Evolutionary conservation across 2,888 invertebrate genomes (phyloP).

Genomic region (Trypoxylon attenuatum): DNA sequence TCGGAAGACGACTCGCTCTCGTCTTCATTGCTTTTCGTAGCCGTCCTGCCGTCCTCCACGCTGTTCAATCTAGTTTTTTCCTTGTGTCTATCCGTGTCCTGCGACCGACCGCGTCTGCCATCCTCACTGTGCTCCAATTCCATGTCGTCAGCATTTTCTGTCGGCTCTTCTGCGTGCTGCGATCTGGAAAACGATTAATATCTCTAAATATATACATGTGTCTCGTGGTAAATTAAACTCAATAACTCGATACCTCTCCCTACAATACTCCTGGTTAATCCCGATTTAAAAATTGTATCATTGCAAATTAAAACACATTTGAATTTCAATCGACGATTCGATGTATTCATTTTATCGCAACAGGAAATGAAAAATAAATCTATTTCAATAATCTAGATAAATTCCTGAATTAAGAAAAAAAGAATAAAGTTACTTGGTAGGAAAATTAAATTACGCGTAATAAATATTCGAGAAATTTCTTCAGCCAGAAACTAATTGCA

Average conservation of each 20-base stretch:
- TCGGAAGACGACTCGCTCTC: background rate
- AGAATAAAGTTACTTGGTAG: background rate
- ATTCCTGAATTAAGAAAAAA: background rate
- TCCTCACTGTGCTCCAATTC: background rate
- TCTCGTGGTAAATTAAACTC: background rate
- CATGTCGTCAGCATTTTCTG: background rate
- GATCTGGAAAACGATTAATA: background rate
- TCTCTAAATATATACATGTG: no score
- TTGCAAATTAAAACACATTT: no score
- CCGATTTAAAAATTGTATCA: background rate
- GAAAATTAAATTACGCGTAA: background rate
- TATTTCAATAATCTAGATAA: background rate
- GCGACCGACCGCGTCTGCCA: no score
- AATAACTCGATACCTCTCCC: background rate
- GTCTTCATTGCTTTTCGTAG: background rate
- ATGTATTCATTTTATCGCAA: background rate
- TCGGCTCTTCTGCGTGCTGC: background rate
- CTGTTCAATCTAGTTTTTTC: background rate
- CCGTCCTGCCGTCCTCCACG: background rate
- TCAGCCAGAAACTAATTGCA: no score
- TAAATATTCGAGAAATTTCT: no score
- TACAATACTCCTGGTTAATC: background rate
- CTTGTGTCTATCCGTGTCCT: background rate
- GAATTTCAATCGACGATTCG: background rate
- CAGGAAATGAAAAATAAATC: background rate